A percentile compares a stretch with the other conserved stretches of the same genome.
phyloP scores from a whole-genome alignment of 2,888 invertebrate species.

The Panopea generosa region DNA sequence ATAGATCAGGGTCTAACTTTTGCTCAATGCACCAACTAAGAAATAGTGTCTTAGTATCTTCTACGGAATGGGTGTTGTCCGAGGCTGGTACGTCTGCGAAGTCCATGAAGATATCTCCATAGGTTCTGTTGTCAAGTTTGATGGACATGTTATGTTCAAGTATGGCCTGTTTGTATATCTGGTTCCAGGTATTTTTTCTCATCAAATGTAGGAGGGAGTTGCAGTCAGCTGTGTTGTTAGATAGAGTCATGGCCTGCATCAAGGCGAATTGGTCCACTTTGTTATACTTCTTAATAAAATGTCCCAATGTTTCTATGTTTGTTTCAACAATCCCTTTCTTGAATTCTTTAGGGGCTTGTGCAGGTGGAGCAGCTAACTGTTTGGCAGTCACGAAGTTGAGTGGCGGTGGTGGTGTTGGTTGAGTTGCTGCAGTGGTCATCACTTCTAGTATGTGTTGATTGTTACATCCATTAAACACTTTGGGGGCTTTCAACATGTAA shows the following conservation, averaged over 20 bases:
- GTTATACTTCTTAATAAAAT: neutral
- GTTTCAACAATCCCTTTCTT: neutral
- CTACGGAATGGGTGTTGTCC: neutral
- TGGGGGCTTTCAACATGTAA: conserved; percentile 7
- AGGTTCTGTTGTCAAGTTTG: neutral
- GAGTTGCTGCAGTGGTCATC: too few species aligned
- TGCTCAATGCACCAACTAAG: neutral
- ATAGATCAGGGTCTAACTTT: neutral
- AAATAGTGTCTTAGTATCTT: neutral
- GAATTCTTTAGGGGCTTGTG: neutral
- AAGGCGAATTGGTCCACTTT: too few species aligned
- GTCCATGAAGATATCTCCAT: too few species aligned
- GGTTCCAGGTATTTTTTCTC: neutral
- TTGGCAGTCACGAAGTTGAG: too few species aligned
- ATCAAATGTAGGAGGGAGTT: neutral
- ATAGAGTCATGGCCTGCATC: neutral
- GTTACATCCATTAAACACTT: neutral
- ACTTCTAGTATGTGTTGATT: neutral
- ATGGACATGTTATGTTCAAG: neutral
- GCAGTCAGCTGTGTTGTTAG: neutral
- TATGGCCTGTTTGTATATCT: neutral
- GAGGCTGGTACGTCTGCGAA: too few species aligned
- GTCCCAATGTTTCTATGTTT: neutral
- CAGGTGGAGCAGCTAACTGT: neutral
- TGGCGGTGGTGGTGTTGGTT: too few species aligned